Percentiles rank a stretch among this genome's conserved stretches.
phyloP scores from a whole-genome alignment of 1,140 invertebrate genomes.

The Panagrolaimus sp. region DNA sequence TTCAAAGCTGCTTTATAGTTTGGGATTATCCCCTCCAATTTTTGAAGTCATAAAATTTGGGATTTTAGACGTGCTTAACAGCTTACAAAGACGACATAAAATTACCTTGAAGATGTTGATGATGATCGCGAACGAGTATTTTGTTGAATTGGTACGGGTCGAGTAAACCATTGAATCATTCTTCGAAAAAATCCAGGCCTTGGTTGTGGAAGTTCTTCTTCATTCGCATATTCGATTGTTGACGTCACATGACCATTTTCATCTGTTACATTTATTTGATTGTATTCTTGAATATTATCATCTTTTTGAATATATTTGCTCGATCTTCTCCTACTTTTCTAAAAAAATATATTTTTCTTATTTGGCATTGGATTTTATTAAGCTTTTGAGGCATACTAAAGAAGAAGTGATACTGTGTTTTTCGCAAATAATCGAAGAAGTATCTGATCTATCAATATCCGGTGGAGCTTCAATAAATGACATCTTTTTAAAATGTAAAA shows the following conservation, averaged over 20 bases:
- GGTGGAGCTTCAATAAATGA: slow-evolving; percentile 17
- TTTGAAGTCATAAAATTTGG: too few relatives aligned
- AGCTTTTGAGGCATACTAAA: not conserved
- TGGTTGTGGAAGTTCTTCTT: not conserved
- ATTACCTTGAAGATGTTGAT: not conserved
- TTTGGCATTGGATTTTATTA: not conserved
- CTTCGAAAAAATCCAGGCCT: not conserved
- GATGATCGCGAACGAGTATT: not conserved
- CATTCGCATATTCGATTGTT: slow-evolving; percentile 1
- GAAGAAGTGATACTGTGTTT: not conserved
- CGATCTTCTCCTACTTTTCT: not conserved
- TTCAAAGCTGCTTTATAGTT: too few relatives aligned
- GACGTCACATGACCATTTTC: slow-evolving; percentile 9
- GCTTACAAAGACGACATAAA: not conserved
- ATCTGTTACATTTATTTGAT: slow-evolving; percentile 13
- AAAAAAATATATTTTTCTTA: not conserved
- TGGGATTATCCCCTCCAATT: too few relatives aligned
- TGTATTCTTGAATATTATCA: slow-evolving; percentile 13
- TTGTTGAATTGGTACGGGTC: too few relatives aligned
- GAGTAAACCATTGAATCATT: slow-evolving; percentile 2
- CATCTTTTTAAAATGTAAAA: slow-evolving; percentile 41
- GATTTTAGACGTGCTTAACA: not conserved
- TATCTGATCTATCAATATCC: slow-evolving; percentile 29
- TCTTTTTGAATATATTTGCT: not conserved
- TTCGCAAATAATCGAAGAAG: slow-evolving; percentile 26